Evolutionary conservation across 2,113 vertebrate genomes (phyloP), one percentile per base, ranked within the genome.

Genomic region (Ictidomys tridecemlineatus): DNA sequence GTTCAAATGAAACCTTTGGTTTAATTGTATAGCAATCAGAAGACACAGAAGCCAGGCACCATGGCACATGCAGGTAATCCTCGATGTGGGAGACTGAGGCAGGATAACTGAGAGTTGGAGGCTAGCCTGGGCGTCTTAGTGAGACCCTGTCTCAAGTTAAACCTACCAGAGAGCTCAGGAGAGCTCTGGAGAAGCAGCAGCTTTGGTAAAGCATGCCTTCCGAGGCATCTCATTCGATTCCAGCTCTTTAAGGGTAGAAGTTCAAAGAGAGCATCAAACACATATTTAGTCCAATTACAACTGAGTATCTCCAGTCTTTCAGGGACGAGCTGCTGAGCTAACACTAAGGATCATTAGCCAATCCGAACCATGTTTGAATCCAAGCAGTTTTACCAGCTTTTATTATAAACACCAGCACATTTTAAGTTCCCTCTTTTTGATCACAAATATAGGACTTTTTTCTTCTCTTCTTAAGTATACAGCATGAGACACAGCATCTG

Each of bases 361-460:
- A 96, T 93, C 48, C 98, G 98, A 98, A 98, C 98, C 98, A 98
- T 96, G 98, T 98, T 98, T 93, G 97, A 98, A 98, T 97, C 97
- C 98, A 98, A 98, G 98, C 98, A 98, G 97, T 98, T 98, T 98
- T 97, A 98, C 97, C 98, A 98, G 98, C 97, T 99, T 98, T 98
- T 98, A 98, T 98, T 98, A 98, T 97, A 98, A 98, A 98, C 98
- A 98, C 98, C 98, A 99, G 98, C 98, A 98, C 98, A 98, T 98
- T 98, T 98, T 98, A 99, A 98, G 97, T 98, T 98, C 98, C 98
- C 97, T 98, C 98, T 98, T 98, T 98, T 98, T 97, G 98, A 98
- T 98, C 98, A 98, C 98, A 99, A 98, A 99, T 98, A 98, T 97
- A 98, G 98, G 98, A 95, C 97, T 98, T 98, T 98, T 85, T 95